These are phyloP conservation scores for Cirrhinus mrigala DNA, from an alignment of 2,797 vertebrate genomes.

Conservation along the genomic window DNA sequence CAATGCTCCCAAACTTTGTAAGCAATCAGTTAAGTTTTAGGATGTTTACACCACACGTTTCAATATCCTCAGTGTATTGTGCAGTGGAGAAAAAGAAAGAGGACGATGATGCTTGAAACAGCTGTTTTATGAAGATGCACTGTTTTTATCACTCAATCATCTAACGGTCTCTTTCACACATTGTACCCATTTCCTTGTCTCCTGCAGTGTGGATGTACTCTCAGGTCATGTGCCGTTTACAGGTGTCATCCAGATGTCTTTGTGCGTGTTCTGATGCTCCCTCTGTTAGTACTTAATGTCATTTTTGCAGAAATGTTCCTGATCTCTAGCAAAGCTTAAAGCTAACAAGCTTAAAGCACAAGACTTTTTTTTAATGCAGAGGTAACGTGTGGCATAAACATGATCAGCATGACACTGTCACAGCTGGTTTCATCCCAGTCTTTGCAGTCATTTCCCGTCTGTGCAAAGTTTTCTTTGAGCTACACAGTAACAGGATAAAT, in stretches of 20 bases:
- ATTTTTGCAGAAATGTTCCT: constrained; percentile 34
- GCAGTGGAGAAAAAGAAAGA: neutral
- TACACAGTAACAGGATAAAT: neutral
- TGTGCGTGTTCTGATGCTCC: constrained; percentile 62
- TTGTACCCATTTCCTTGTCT: constrained; percentile 36
- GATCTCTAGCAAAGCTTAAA: constrained; percentile 28
- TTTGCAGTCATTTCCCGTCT: neutral
- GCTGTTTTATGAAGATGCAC: constrained; percentile 22
- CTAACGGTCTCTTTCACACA: constrained; percentile 53
- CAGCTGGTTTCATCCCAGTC: neutral
- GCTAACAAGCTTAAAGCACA: neutral
- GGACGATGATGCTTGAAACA: neutral
- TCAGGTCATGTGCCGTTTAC: constrained; percentile 74
- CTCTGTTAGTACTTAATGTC: constrained; percentile 60
- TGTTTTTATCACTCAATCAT: constrained; percentile 35
- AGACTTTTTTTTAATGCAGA: neutral
- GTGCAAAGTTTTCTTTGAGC: neutral
- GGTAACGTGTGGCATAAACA: constrained; percentile 9
- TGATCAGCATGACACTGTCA: neutral
- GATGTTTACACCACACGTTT: neutral
- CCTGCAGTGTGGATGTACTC: constrained; percentile 50
- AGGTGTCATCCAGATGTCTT: constrained; percentile 77
- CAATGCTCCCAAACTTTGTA: neutral
- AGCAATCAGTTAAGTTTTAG: neutral
- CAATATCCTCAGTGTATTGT: neutral